Evolutionary conservation across 2,797 vertebrate genomes (phyloP).

Genomic region (Danio jaintianensis): DNA sequence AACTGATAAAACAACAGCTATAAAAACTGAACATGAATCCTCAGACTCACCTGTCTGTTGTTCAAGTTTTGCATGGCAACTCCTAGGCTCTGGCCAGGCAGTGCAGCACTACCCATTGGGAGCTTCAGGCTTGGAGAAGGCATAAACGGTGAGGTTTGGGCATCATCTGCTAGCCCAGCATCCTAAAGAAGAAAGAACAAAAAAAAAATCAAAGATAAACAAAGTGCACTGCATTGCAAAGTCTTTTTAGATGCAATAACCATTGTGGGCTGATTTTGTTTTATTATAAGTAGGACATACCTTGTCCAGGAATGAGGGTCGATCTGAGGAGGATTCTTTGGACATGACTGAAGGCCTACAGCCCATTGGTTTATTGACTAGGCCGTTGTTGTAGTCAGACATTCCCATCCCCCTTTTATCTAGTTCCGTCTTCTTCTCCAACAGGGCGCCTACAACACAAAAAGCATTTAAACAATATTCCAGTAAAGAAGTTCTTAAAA

Average conservation of each 20-base stretch:
- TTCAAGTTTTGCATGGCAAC: slow-evolving; percentile 99
- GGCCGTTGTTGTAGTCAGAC: slow-evolving; percentile 94
- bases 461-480: not conserved
- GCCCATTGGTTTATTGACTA: slow-evolving; percentile 89
- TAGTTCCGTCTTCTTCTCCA: slow-evolving; percentile 99
- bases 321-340: slow-evolving; percentile 98
- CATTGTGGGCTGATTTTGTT: not conserved
- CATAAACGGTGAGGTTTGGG: slow-evolving; percentile 99
- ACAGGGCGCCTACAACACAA: slow-evolving; percentile 85
- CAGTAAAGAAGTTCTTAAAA: not conserved
- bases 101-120: slow-evolving; percentile 95
- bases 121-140: slow-evolving; percentile 99
- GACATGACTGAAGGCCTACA: slow-evolving; percentile 94
- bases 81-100: slow-evolving; percentile 96
- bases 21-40: not conserved
- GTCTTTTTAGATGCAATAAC: slow-evolving; percentile 34
- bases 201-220: slow-evolving; percentile 63
- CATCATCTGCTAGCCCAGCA: slow-evolving; percentile 94
- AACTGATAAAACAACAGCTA: not conserved
- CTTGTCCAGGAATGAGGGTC: slow-evolving; percentile 94
- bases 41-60: slow-evolving; percentile 93
- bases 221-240: slow-evolving; percentile 35
- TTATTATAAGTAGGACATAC: slow-evolving; percentile 65
- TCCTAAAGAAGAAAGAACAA: slow-evolving; percentile 81
- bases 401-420: slow-evolving; percentile 97